Evolutionary conservation across 2,888 invertebrate species (phyloP), one percentile per base, ranked within the genome.

Genomic region (Drosophila testacea): DNA sequence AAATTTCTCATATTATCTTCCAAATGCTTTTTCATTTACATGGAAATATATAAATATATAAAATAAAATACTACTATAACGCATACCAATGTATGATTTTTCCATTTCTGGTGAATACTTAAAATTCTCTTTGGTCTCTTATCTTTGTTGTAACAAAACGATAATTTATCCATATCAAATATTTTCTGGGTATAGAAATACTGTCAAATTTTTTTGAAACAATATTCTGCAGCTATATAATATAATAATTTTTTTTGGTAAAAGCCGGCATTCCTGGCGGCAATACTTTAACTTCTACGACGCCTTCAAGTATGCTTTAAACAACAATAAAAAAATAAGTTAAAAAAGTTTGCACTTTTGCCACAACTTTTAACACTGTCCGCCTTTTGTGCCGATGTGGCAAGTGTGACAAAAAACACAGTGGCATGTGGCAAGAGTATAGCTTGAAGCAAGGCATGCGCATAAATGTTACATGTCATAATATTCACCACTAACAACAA

Each of bases 381-480:
- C 62, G 50, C 62, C 72, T 57, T 65, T 77, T 62, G 57, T 67
- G 67, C 39, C 47, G 46, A 60, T 77, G 59, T 57, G 76, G 55
- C 51, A 77, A 75, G 57, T 73, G 73, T 73, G 78, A 73, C 60
- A 73, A 44, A 71, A 44, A 71, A 68, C 30, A 57, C 36, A 27
- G 46, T 56, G 36, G 51, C 52, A 42, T 38, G 61, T 27, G 46
- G 42, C 13, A 41, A 28, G 57, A 46, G 47, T 41, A 46, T 36
- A 47, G 67, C 73, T 54, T 10, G 61, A n/a, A 57, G 76, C 74
- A 68, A 61, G 69, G 57, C 73, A 73, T 73, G 69, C 78, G 75
- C 75, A 77, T 73, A 73, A 79, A 76, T 84, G 82, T 81, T 48
- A 83, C 89, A 81, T 81, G 79, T 83, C 81, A 67, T 78, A 80